A percentile compares a stretch with the other conserved stretches of the same genome.
Evolutionary conservation across 2,888 invertebrate genomes (phyloP).

Genomic region (Hirtodrosophila duncani): DNA sequence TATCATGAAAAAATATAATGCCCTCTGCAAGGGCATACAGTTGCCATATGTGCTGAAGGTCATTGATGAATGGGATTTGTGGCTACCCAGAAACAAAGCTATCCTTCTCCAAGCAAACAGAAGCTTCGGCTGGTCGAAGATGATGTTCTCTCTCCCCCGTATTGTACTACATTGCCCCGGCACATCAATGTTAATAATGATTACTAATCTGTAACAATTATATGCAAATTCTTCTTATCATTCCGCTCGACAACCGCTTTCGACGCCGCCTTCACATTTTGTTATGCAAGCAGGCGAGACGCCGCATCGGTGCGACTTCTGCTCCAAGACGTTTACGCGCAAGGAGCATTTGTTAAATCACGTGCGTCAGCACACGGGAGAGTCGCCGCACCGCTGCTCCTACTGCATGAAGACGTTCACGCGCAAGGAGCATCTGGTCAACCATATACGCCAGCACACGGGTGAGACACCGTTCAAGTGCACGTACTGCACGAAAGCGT

Average conservation of each 20-base stretch:
- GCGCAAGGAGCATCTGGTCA: constrained; percentile 92
- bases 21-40: no score
- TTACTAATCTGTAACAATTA: constrained; percentile 82
- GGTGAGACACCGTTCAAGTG: constrained; percentile 91
- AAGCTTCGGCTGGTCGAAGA: no score
- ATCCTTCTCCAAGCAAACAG: no score
- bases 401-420: constrained; percentile 92
- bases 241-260: constrained; percentile 16
- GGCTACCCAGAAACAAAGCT: no score
- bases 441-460: constrained; percentile 90
- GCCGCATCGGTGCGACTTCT: constrained; percentile 90
- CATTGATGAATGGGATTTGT: no score
- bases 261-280: constrained; percentile 29
- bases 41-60: no score
- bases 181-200: no score
- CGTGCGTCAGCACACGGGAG: constrained; percentile 88
- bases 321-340: constrained; percentile 91
- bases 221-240: constrained; percentile 78
- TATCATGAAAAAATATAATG: no score
- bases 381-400: constrained; percentile 90
- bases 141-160: no score
- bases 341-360: constrained; percentile 92
- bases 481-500: constrained; percentile 91
- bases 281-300: constrained; percentile 82
- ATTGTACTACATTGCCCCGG: no score